Conservation (phyloP, 2,888 invertebrate species). For the Omphaloscelis lunosa region DNA sequence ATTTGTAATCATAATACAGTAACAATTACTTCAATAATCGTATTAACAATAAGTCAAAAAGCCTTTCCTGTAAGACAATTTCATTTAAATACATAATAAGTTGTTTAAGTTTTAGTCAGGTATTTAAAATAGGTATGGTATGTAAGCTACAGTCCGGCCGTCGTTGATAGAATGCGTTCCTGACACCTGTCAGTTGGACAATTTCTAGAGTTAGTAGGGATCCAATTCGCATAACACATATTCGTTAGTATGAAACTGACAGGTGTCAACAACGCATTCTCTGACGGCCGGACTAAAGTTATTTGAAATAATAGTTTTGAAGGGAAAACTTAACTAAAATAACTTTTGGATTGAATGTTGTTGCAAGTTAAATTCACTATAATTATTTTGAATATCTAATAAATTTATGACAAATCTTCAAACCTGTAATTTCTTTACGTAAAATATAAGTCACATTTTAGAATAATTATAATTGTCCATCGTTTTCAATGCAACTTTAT, state of each 20-base stretch:
- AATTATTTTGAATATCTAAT: not conserved
- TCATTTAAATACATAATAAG: not conserved
- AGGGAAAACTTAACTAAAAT: not conserved
- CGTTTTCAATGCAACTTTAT: not conserved
- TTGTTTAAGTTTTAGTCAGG: not conserved
- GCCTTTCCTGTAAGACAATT: not conserved
- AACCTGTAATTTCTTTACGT: slow-evolving; percentile 12
- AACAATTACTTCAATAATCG: not conserved
- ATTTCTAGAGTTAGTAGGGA: no score
- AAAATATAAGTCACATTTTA: not conserved
- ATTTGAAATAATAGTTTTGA: slow-evolving; percentile 17
- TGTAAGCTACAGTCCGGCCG: not conserved
- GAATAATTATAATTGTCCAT: not conserved
- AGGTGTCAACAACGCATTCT: no score
- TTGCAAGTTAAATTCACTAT: not conserved
- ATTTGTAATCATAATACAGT: not conserved
- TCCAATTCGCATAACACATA: no score
- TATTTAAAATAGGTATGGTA: not conserved
- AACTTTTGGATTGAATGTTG: not conserved
- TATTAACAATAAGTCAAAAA: not conserved
- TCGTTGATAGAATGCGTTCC: no score
- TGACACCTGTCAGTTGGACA: no score
- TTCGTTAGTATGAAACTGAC: no score
- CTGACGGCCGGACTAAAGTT: not conserved
- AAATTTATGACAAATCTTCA: not conserved